These are phyloP conservation scores for Sabatieria punctata DNA, from an alignment of 2,888 invertebrate genomes.

Conservation along the genomic window DNA sequence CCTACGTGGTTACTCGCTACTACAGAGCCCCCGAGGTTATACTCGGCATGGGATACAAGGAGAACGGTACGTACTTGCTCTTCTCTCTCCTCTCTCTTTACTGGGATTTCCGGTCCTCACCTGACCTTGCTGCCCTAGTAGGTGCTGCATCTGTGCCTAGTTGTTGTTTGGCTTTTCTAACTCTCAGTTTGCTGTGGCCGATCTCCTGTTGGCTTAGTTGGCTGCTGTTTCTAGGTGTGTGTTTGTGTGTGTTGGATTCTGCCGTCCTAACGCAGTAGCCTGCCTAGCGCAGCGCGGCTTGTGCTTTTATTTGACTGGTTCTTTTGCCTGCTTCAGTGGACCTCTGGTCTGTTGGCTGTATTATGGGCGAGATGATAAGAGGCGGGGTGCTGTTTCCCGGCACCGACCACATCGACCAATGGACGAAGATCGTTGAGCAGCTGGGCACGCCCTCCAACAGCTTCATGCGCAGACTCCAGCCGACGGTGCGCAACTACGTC, in stretches of 20 bases:
- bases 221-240: too few relatives aligned
- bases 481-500: conserved; percentile 92
- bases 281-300: too few relatives aligned
- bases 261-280: too few relatives aligned
- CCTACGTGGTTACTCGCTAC: conserved; percentile 95
- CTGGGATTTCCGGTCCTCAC: too few relatives aligned
- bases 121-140: too few relatives aligned
- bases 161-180: too few relatives aligned
- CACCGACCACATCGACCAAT: conserved; percentile 53
- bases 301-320: too few relatives aligned
- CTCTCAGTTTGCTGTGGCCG: too few relatives aligned
- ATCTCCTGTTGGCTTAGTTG: too few relatives aligned
- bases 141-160: too few relatives aligned
- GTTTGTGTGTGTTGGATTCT: too few relatives aligned
- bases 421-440: conserved; percentile 41
- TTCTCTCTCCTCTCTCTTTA: too few relatives aligned
- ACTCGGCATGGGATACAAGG: conserved; percentile 82
- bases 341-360: conserved; percentile 98
- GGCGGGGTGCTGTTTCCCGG: conserved; percentile 98
- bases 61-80: conserved; percentile 58
- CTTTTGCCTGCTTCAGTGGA: conserved; percentile 48
- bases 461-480: conserved; percentile 89
- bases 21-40: conserved; percentile 90
- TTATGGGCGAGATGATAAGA: conserved; percentile 99
- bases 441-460: conserved; percentile 87